These are phyloP conservation scores for Lycocorax pyrrhopterus DNA, from an alignment of 2,113 vertebrate species.

Conservation along the genomic window DNA sequence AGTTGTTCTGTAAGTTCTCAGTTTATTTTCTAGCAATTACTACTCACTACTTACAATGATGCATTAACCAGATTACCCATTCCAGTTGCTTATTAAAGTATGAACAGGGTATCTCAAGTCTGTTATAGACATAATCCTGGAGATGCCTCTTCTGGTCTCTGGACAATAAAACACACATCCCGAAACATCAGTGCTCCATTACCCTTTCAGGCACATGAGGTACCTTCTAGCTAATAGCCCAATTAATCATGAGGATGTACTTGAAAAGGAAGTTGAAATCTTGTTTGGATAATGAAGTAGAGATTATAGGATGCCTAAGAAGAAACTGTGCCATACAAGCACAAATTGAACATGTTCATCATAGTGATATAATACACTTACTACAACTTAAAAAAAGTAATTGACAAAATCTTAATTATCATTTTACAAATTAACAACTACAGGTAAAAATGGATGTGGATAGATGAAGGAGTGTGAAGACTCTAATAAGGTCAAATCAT, in stretches of 20 bases:
- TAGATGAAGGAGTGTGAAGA: not conserved
- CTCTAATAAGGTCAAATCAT: not conserved
- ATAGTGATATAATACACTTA: not conserved
- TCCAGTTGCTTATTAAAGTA: conserved; percentile 34
- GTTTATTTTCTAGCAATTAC: conserved; percentile 41
- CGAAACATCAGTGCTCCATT: conserved; percentile 21
- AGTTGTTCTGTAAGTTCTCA: not conserved
- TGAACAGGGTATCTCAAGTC: not conserved
- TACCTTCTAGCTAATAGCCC: conserved; percentile 62
- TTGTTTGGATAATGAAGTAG: conserved; percentile 60
- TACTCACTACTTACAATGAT: not conserved
- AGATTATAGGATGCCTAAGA: conserved; percentile 48
- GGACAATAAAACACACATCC: not conserved
- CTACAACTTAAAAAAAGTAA: not conserved
- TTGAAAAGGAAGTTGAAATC: conserved; percentile 53
- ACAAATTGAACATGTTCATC: conserved; percentile 31
- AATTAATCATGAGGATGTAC: conserved; percentile 62
- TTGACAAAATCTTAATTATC: conserved; percentile 34
- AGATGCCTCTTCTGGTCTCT: conserved; percentile 30
- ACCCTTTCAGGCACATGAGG: conserved; percentile 33
- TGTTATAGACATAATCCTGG: not conserved
- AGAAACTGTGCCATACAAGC: conserved; percentile 24
- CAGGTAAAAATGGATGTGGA: not conserved
- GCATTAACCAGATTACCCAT: not conserved
- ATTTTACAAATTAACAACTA: conserved; percentile 30